Percentiles rank a stretch among this genome's conserved stretches.
phyloP scores from a whole-genome alignment of 2,797 vertebrate species.

The Brachymystax lenok region DNA sequence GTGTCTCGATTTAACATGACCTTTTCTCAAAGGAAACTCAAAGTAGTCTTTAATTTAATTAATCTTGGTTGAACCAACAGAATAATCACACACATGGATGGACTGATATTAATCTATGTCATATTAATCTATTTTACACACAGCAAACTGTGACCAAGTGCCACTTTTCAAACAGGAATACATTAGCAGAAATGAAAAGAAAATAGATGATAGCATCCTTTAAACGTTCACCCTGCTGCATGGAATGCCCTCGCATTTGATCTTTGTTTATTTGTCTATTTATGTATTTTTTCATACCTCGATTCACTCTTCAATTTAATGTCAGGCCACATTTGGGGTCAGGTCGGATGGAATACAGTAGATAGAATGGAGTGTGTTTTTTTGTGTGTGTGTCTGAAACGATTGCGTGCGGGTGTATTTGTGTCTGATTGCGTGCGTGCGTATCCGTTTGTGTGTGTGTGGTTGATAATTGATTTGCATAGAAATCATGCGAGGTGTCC shows the following conservation, averaged over 20 bases:
- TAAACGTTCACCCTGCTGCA: constrained; percentile 13
- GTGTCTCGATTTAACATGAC: background rate
- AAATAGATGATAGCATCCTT: constrained; percentile 1
- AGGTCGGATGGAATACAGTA: constrained; percentile 1
- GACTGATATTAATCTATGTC: background rate
- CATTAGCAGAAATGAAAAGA: constrained; percentile 10
- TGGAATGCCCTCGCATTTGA: constrained; percentile 13
- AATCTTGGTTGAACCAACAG: background rate
- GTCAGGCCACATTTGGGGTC: constrained; percentile 40
- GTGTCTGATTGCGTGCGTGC: background rate
- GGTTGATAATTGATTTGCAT: constrained; percentile 62
- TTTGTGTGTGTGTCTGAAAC: background rate
- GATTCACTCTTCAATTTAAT: constrained; percentile 47
- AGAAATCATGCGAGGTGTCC: constrained; percentile 52
- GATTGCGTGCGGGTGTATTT: background rate
- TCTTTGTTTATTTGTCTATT: constrained; percentile 18
- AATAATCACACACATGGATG: constrained; percentile 7
- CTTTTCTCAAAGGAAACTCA: background rate
- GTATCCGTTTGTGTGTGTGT: constrained; percentile 4
- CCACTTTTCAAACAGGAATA: constrained; percentile 3
- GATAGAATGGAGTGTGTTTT: background rate
- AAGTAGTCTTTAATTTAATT: background rate
- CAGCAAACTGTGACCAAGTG: background rate
- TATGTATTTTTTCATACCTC: constrained; percentile 22
- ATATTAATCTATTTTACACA: background rate